These are phyloP conservation scores for Nannospalax galili DNA, from an alignment of 2,113 vertebrate genomes.

Conservation along the genomic window DNA sequence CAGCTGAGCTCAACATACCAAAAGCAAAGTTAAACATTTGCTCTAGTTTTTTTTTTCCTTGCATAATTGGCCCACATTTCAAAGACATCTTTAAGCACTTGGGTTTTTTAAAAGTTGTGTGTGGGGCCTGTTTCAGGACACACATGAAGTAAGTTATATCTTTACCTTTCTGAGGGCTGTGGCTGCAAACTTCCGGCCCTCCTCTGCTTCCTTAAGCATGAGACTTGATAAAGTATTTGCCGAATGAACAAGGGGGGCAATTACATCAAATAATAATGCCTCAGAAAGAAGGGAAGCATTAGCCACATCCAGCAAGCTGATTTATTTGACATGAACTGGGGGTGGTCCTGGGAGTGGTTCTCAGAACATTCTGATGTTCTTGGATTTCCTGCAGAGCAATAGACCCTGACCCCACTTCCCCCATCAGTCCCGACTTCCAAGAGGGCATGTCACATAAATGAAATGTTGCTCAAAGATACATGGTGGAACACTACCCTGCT, in stretches of 20 bases:
- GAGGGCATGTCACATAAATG: background rate
- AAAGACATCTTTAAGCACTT: slow-evolving; percentile 68
- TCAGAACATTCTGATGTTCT: background rate
- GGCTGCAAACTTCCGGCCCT: background rate
- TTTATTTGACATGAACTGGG: background rate
- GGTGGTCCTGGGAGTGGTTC: too few species aligned
- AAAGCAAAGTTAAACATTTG: slow-evolving; percentile 79
- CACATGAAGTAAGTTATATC: background rate
- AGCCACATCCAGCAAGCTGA: background rate
- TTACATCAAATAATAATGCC: background rate
- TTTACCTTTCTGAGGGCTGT: too few species aligned
- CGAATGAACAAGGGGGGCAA: background rate
- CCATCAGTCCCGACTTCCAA: background rate
- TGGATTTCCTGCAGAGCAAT: background rate
- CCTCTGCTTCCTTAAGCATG: background rate
- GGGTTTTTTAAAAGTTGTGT: background rate
- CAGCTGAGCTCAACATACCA: slow-evolving; percentile 51
- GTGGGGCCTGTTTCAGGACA: background rate
- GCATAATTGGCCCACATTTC: slow-evolving; percentile 78
- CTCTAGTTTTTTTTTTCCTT: slow-evolving; percentile 65
- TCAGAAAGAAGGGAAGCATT: background rate
- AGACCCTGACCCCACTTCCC: background rate
- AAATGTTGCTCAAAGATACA: background rate
- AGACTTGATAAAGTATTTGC: background rate
- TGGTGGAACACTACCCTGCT: background rate